Evolutionary conservation across 30 jellyfish, hydroid and myxozoan genomes (phyloP).

Genomic region (Clytia hemisphaerica): DNA sequence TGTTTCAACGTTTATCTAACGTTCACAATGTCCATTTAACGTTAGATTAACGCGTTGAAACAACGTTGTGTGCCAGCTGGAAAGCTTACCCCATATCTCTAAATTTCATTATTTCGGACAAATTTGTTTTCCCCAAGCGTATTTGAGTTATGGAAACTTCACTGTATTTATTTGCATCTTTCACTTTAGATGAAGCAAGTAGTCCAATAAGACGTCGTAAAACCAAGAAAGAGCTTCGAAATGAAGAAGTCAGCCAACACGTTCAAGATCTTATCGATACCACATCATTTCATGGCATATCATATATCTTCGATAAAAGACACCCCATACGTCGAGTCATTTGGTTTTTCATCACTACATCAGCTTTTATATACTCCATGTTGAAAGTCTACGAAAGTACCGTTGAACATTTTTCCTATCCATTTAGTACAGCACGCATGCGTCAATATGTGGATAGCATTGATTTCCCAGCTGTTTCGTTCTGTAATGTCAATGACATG

Average conservation of each 20-base stretch:
- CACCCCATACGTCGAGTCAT: slow-evolving; percentile 54
- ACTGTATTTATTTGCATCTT: too few relatives aligned
- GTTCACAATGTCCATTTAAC: too few relatives aligned
- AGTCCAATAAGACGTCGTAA: too few relatives aligned
- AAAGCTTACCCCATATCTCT: too few relatives aligned
- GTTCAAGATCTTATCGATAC: slow-evolving; percentile 35
- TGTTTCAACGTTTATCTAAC: too few relatives aligned
- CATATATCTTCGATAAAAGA: slow-evolving; percentile 60
- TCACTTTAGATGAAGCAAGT: too few relatives aligned
- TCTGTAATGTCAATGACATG: slow-evolving; percentile 78
- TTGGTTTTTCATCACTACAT: slow-evolving; percentile 49
- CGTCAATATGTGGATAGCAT: slow-evolving; percentile 28
- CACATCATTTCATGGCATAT: slow-evolving; percentile 83
- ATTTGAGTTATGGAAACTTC: too few relatives aligned
- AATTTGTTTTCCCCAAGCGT: too few relatives aligned
- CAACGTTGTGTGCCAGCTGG: too few relatives aligned
- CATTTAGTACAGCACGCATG: slow-evolving; percentile 65
- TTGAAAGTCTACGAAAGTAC: slow-evolving; percentile 79
- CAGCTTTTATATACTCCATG: slow-evolving; percentile 49
- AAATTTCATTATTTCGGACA: too few relatives aligned
- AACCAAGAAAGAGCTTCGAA: slow-evolving; percentile 19
- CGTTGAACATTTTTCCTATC: slow-evolving; percentile 45
- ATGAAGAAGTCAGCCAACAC: slow-evolving; percentile 39
- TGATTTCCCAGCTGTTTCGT: slow-evolving; percentile 85
- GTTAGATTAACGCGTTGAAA: too few relatives aligned